Evolutionary conservation across 1,140 invertebrate genomes (phyloP).

Genomic region (Caerostris darwini): DNA sequence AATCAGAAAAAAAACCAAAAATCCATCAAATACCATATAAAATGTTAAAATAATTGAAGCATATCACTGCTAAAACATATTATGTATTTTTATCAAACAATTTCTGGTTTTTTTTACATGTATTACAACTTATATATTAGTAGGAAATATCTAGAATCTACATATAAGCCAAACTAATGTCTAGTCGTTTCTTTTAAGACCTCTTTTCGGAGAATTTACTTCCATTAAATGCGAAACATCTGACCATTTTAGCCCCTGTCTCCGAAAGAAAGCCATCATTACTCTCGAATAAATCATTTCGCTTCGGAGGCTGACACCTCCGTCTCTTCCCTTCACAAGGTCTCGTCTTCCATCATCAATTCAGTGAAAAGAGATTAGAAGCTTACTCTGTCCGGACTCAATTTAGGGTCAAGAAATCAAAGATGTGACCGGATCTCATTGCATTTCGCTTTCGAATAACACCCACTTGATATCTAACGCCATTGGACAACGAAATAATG

Average conservation of each 20-base stretch:
- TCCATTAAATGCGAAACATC: background rate
- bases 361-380: background rate
- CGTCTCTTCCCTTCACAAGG: background rate
- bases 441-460: background rate
- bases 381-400: constrained; percentile 1
- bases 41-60: no score
- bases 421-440: background rate
- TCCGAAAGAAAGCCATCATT: constrained; percentile 6
- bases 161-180: background rate
- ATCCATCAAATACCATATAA: no score
- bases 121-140: no score
- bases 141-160: no score
- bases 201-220: background rate
- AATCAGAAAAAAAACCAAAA: no score
- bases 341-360: constrained; percentile 5
- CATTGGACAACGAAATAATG: constrained; percentile 29
- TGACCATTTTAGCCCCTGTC: background rate
- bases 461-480: background rate
- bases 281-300: constrained; percentile 17
- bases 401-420: constrained; percentile 39
- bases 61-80: no score
- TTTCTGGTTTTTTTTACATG: no score
- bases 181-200: background rate
- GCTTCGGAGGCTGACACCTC: no score
- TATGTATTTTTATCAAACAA: no score